Evolutionary conservation across 2,888 invertebrate species (phyloP).

Genomic region (Idaea dimidiata): DNA sequence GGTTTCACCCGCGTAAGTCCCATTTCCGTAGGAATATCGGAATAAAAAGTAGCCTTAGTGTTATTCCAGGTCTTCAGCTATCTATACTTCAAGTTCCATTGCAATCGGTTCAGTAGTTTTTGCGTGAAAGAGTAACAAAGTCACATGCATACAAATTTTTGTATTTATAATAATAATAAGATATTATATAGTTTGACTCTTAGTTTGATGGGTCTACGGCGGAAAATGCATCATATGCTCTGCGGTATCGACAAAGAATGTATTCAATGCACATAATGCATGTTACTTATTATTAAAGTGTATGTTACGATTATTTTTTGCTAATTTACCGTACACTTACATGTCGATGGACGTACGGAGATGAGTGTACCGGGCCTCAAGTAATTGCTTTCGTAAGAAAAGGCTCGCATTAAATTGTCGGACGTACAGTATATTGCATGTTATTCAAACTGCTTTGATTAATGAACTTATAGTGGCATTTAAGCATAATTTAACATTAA

Average conservation of each 20-base stretch:
- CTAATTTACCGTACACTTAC: slow-evolving; percentile 64
- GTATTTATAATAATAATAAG: too few species aligned
- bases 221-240: slow-evolving; percentile 5
- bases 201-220: not conserved
- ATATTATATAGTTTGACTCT: too few species aligned
- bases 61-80: too few species aligned
- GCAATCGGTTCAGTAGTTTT: too few species aligned
- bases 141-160: too few species aligned
- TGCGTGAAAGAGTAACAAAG: too few species aligned
- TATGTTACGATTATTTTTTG: slow-evolving; percentile 59
- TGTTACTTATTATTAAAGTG: slow-evolving; percentile 17
- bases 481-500: not conserved
- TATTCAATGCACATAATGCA: slow-evolving; percentile 20
- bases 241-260: slow-evolving; percentile 26
- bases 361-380: slow-evolving; percentile 24
- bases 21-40: too few species aligned
- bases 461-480: slow-evolving; percentile 12
- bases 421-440: slow-evolving; percentile 24
- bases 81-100: too few species aligned
- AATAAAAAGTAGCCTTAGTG: too few species aligned
- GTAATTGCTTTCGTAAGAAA: slow-evolving; percentile 36
- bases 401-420: slow-evolving; percentile 27
- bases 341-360: slow-evolving; percentile 38
- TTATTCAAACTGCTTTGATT: slow-evolving; percentile 24
- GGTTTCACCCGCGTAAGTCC: too few species aligned